Base-by-base conservation (phyloP, 2,797 vertebrate genomes). In the Heliangelus exortis region DNA sequence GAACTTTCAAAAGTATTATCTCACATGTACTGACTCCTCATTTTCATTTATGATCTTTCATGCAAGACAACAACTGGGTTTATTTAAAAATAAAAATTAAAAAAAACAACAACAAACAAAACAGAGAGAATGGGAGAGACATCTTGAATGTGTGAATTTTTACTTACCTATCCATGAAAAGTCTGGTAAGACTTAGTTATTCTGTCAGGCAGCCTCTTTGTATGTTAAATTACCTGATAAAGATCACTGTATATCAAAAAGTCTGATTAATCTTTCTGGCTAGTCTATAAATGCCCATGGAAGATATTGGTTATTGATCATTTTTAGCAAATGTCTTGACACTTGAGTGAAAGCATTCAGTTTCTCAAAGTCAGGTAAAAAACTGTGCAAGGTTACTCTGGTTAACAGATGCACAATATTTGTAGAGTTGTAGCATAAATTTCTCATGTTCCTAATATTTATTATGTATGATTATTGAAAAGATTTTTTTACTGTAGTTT, bases 41-140 rank as follows among this genome's bases (percentile, higher is more conserved):
- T 89, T 78, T 84, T 63, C 20, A 48, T 31, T 4, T 48, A 28
- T 31, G 31, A 21, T 36, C 15, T 75, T 61, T 61, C 21, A 53
- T 50, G 29, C 4, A 62, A 88, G 4, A 7, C 18, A 87, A 50
- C 4, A 66, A 43, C 14, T 15, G 6, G 5, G 3, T 48, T 61
- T 55, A 14, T 76, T 77, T 2, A 41, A 41, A 18, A 26, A 15
- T 25, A 16, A 26, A 9, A 48, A 10, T 10, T n/a, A n/a, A n/a
- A n/a, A n/a, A n/a, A 48, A 48, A 48, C 6, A 28, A 39, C 47
- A n/a, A 17, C 21, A 36, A 36, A 41, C 3, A 29, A 16, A 5
- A 4, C 28, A 1, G 2, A 5, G 4, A 17, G 6, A 81, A 48
- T 48, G 1, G 14, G 8, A 78, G 21, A 55, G 5, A 22, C 1